Conservation (phyloP, 2,888 invertebrate species). For the Macrophya annulata region DNA sequence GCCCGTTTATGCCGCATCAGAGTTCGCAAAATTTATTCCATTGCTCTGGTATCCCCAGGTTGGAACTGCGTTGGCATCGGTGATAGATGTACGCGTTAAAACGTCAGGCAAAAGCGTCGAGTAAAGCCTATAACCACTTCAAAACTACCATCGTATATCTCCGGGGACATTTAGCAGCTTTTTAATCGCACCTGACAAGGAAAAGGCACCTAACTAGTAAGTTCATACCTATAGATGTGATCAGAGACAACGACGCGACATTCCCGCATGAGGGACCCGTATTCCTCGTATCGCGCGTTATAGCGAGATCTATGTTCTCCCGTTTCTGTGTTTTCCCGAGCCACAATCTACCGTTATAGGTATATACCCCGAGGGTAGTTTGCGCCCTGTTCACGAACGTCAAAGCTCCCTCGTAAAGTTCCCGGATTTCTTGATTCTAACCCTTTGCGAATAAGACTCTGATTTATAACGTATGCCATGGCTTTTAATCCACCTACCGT, state of each 20-base stretch:
- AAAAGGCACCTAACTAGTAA: constrained; percentile 2
- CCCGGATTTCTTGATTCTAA: neutral
- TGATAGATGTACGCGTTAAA: constrained; percentile 74
- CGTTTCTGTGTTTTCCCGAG: constrained; percentile 25
- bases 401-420: constrained; percentile 22
- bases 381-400: constrained; percentile 8
- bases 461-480: neutral
- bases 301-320: constrained; percentile 26
- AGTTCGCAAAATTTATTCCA: constrained; percentile 75
- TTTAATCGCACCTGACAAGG: constrained; percentile 18
- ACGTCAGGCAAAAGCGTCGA: constrained; percentile 62
- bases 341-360: constrained; percentile 26
- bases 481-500: neutral
- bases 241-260: constrained; percentile 33
- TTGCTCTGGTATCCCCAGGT: constrained; percentile 65
- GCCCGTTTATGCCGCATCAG: constrained; percentile 73
- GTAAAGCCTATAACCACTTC: constrained; percentile 25
- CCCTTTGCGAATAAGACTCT: neutral
- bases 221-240: constrained; percentile 40
- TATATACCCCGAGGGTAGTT: neutral
- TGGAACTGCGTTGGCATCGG: constrained; percentile 63
- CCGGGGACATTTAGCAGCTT: neutral
- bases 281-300: constrained; percentile 52
- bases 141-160: constrained; percentile 2
- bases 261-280: constrained; percentile 53